A percentile compares a stretch with the other conserved stretches of the same genome.
Conservation (phyloP, 1,140 invertebrate species). For the Drosophila sturtevanti region DNA sequence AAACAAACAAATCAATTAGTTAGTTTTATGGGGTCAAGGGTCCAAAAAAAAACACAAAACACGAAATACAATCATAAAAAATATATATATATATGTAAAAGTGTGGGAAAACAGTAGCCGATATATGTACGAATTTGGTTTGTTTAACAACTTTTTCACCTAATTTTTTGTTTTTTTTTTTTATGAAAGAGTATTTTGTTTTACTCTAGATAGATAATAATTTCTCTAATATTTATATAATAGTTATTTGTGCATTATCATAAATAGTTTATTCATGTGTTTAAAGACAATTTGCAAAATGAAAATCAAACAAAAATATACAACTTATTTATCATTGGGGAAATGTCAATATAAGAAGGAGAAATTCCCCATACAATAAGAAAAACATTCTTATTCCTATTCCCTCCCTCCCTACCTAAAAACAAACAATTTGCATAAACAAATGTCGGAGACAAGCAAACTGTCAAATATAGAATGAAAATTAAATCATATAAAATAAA, state of each 20-base stretch:
- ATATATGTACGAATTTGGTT: conserved; percentile 8
- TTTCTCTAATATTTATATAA: background rate
- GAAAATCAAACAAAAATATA: background rate
- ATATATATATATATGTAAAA: background rate
- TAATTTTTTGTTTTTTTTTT: background rate
- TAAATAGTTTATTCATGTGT: background rate
- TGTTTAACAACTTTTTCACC: conserved; percentile 18
- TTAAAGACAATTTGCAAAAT: background rate
- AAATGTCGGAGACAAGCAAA: conserved; percentile 41
- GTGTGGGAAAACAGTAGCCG: conserved; percentile 24
- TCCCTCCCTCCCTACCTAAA: background rate
- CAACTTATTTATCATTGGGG: background rate
- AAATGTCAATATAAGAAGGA: background rate
- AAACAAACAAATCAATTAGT: conserved; percentile 51
- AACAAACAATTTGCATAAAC: conserved; percentile 59
- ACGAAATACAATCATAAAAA: background rate
- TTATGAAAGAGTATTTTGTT: conserved; percentile 7
- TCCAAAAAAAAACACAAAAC: conserved; percentile 18
- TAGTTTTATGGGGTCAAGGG: conserved; percentile 58
- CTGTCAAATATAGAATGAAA: conserved; percentile 46
- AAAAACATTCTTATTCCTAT: background rate
- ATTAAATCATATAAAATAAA: conserved; percentile 71
- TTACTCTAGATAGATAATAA: background rate
- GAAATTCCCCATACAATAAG: background rate
- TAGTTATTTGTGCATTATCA: background rate